These are phyloP conservation scores for Pegoplata infirma DNA, from an alignment of 2,888 invertebrate genomes.

Conservation along the genomic window DNA sequence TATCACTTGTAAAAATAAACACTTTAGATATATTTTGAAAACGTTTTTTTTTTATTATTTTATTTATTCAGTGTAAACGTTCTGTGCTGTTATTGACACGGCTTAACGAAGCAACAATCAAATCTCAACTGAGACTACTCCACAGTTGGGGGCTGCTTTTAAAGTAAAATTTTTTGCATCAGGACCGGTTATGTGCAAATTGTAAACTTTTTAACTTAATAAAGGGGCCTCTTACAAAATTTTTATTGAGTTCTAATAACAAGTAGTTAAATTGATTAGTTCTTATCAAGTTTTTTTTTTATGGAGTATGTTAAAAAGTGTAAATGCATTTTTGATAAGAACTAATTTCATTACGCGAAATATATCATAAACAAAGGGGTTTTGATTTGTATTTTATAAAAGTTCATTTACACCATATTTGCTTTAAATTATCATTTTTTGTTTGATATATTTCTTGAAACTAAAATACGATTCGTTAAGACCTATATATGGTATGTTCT, in stretches of 20 bases:
- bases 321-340: neutral
- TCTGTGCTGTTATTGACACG: conserved; percentile 24
- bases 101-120: conserved; percentile 63
- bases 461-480: no score
- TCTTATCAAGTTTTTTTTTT: neutral
- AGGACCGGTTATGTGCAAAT: conserved; percentile 61
- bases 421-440: no score
- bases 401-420: no score
- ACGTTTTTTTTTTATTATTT: neutral
- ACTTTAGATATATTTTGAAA: conserved; percentile 15
- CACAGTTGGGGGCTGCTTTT: conserved; percentile 61
- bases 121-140: conserved; percentile 64
- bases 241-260: neutral
- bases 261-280: neutral
- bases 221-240: neutral
- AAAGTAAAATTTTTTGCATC: conserved; percentile 58
- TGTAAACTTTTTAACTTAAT: neutral
- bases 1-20: neutral
- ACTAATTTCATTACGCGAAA: no score
- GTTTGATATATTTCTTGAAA: no score
- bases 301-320: neutral
- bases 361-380: no score
- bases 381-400: no score
- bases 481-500: no score
- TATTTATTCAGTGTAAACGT: conserved; percentile 22